Percentiles rank a stretch among this genome's conserved stretches.
Conservation (phyloP, 2,113 vertebrate species). For the Odocoileus virginianus region DNA sequence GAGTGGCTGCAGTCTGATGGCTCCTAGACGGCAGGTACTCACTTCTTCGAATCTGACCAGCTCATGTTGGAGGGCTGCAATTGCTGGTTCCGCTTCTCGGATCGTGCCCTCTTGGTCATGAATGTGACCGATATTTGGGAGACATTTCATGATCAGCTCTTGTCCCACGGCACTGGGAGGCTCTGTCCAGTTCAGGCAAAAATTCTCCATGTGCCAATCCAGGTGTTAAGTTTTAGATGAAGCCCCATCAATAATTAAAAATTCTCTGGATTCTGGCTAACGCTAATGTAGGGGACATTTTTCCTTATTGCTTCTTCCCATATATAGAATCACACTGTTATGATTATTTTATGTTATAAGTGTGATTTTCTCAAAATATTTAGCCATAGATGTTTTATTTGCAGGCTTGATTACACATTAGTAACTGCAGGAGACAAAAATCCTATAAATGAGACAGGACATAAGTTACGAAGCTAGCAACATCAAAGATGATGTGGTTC, state of each 20-base stretch:
- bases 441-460: too few relatives aligned
- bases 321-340: background rate
- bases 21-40: too few relatives aligned
- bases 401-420: too few relatives aligned
- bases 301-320: background rate
- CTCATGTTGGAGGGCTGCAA: background rate
- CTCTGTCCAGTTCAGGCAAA: background rate
- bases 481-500: too few relatives aligned
- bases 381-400: too few relatives aligned
- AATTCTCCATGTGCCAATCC: background rate
- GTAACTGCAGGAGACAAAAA: too few relatives aligned
- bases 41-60: background rate
- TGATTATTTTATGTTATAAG: too few relatives aligned
- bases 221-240: background rate
- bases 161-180: background rate
- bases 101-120: background rate
- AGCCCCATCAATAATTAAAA: background rate
- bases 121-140: background rate
- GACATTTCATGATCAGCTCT: background rate
- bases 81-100: background rate
- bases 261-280: background rate
- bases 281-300: background rate
- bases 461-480: too few relatives aligned
- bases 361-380: too few relatives aligned
- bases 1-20: background rate